These are phyloP conservation scores for Podocnemis expansa DNA, from an alignment of 2,113 vertebrate genomes.

Conservation along the genomic window DNA sequence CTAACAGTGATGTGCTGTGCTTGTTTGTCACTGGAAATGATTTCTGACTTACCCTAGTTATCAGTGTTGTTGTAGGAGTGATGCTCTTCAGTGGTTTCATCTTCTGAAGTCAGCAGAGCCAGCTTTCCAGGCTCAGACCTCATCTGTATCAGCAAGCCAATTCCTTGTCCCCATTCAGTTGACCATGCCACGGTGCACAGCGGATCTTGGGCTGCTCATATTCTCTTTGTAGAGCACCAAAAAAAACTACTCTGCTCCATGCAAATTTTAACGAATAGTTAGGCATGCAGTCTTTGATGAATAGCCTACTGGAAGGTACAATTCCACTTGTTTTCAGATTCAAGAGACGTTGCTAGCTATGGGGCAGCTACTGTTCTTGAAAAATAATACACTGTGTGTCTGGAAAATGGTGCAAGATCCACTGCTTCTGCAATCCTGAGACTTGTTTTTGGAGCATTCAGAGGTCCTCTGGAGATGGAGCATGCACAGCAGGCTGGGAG, in stretches of 20 bases:
- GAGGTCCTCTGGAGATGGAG: accelerated
- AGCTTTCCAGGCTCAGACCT: background rate
- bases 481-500: too few species aligned
- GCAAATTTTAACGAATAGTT: too few species aligned
- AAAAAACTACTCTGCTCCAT: too few species aligned
- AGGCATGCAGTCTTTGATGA: too few species aligned
- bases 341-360: too few species aligned
- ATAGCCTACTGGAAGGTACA: too few species aligned
- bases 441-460: background rate
- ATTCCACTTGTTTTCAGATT: too few species aligned
- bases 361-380: too few species aligned
- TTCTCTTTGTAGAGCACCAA: too few species aligned
- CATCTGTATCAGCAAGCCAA: background rate
- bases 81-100: background rate
- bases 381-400: too few species aligned
- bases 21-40: background rate
- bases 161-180: background rate
- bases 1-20: background rate
- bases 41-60: background rate
- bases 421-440: background rate
- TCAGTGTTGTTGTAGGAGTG: background rate
- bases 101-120: background rate
- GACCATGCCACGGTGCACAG: background rate
- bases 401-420: too few species aligned
- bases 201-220: background rate